A percentile compares a stretch with the other conserved stretches of the same genome.
These are phyloP conservation scores for Ferrisia virgata DNA, from an alignment of 2,888 invertebrate genomes.

Conservation along the genomic window DNA sequence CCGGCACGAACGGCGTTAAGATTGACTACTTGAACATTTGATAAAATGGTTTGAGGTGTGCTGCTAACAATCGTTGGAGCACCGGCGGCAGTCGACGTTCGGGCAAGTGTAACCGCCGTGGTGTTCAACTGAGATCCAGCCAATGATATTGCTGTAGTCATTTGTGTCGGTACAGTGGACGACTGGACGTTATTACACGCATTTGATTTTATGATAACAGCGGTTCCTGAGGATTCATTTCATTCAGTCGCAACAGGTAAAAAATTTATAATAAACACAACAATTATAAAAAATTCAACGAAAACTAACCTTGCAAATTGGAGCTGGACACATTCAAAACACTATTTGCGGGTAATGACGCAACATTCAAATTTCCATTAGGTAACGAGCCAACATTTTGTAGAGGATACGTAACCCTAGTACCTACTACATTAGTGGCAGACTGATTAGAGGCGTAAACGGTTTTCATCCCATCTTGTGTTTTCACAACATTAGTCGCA, in stretches of 20 bases:
- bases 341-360: slow-evolving; percentile 25
- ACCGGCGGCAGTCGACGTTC: slow-evolving; percentile 33
- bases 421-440: neutral
- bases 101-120: slow-evolving; percentile 21
- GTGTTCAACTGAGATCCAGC: slow-evolving; percentile 15
- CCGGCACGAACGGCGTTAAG: slow-evolving; percentile 64
- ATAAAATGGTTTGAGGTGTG: slow-evolving; percentile 63
- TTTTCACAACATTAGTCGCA: slow-evolving; percentile 35
- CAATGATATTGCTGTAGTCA: slow-evolving; percentile 35
- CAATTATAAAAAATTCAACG: too few relatives aligned
- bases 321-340: slow-evolving; percentile 37
- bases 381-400: slow-evolving; percentile 36
- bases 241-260: slow-evolving; percentile 27
- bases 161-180: slow-evolving; percentile 5
- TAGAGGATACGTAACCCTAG: slow-evolving; percentile 34
- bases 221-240: slow-evolving; percentile 39
- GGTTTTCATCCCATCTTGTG: slow-evolving; percentile 41
- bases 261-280: neutral
- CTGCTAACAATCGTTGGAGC: slow-evolving; percentile 59
- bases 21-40: slow-evolving; percentile 81
- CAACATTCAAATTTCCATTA: slow-evolving; percentile 39
- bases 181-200: slow-evolving; percentile 34
- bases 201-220: slow-evolving; percentile 47
- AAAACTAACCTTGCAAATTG: slow-evolving; percentile 38
- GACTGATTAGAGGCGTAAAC: slow-evolving; percentile 15